Evolutionary conservation across 1,140 invertebrate genomes (phyloP).

Genomic region (Cryptotermes secundus): DNA sequence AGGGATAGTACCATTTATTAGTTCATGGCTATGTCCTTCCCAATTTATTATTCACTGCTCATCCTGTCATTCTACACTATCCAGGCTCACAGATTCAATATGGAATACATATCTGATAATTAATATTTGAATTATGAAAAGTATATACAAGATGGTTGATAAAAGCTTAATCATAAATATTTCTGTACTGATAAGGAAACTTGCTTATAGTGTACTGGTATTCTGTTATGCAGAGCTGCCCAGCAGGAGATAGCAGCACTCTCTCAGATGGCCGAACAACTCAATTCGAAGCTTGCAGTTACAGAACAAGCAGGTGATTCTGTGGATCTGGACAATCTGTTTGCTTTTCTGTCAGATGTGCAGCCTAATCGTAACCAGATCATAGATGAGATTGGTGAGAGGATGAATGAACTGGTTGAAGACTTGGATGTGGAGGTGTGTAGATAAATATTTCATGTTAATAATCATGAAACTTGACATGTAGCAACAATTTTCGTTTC

Average conservation of each 20-base stretch:
- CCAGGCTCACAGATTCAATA: no score
- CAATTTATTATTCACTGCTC: no score
- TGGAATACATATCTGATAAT: no score
- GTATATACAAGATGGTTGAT: no score
- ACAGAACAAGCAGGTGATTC: conserved; percentile 58
- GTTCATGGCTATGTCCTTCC: no score
- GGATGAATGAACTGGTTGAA: conserved; percentile 78
- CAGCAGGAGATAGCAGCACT: conserved; percentile 74
- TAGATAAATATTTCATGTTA: not conserved
- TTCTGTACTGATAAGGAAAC: not conserved
- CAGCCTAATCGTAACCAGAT: conserved; percentile 62
- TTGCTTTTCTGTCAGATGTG: conserved; percentile 86
- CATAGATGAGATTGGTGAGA: conserved; percentile 81
- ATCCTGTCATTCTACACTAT: no score
- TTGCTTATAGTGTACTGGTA: not conserved
- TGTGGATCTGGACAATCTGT: conserved; percentile 89
- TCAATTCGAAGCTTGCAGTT: conserved; percentile 61
- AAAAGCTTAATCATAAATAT: not conserved
- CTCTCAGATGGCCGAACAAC: conserved; percentile 72
- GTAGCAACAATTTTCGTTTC: no score
- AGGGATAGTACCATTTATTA: no score
- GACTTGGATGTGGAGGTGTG: conserved; percentile 71
- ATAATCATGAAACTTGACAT: no score
- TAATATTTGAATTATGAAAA: no score
- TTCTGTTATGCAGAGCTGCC: conserved; percentile 59